Base-by-base conservation (phyloP, 2,113 vertebrate species). In the Platysteira castanea region DNA sequence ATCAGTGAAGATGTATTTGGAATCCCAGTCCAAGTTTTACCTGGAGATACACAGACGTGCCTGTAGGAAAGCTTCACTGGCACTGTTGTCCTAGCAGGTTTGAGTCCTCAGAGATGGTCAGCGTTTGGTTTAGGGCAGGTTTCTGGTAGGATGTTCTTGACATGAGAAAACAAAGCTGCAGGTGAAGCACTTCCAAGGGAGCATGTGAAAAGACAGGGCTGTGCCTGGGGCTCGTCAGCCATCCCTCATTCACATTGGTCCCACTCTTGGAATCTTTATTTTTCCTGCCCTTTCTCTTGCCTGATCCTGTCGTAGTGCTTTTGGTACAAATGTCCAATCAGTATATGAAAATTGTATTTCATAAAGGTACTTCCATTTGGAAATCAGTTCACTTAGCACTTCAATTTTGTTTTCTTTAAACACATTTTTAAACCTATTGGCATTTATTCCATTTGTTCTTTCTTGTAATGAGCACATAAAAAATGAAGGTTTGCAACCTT, bases 271-370 rank as follows among this genome's bases (percentile, higher is more conserved):
- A 95, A 94, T 87, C 96, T 93, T 93, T 84, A 46, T 96, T 97
- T 96, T 94, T 97, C 73, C 88, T 96, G 73, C 85, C 92, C 94
- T 97, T 96, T 97, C 93, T 97, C 93, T 97, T 92, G 92, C 30
- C 96, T 97, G 83, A 94, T 93, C 28, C 95, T 96, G 95, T 97
- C 96, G 92, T 94, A 95, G 91, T 82, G 84, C 91, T 94, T 93
- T 87, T 91, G 89, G 44, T 97, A 75, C 65, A 53, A 93, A 87
- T n/a, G 95, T 95, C 95, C 96, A 94, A 81, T 96, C 95, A 97
- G 96, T 79, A 56, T 75, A 89, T 96, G 93, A 89, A 93, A 95
- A 68, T 10, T 75, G 56, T 78, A 22, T 96, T 93, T 94, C 90
- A 90, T 90, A 93, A 93, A 92, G 85, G 88, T 96, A 96, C 93